Percentiles rank a stretch among this genome's conserved stretches.
Conservation (phyloP, 2,888 invertebrate genomes). For the Tetheella fluctuosa region DNA sequence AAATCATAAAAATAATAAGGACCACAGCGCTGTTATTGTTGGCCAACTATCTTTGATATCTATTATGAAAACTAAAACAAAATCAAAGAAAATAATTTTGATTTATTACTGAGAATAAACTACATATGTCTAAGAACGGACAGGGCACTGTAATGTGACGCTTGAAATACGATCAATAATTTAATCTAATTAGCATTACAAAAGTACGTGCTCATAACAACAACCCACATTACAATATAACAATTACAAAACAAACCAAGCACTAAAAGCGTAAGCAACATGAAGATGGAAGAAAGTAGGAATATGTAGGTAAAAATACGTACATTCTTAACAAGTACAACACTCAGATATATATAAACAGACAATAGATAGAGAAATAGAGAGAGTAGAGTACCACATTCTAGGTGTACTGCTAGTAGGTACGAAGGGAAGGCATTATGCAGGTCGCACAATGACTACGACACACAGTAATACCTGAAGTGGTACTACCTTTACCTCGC, state of each 20-base stretch:
- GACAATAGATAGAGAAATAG: constrained; percentile 32
- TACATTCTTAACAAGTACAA: constrained; percentile 18
- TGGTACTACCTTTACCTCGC: constrained; percentile 88
- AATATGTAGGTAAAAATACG: constrained; percentile 19
- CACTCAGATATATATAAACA: constrained; percentile 18
- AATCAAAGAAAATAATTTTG: background rate
- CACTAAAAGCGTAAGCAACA: constrained; percentile 65
- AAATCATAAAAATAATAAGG: constrained; percentile 13
- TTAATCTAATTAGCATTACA: background rate
- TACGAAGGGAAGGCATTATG: constrained; percentile 77
- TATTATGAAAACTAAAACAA: background rate
- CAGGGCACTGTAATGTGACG: background rate
- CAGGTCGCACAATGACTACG: constrained; percentile 83
- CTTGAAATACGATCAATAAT: background rate
- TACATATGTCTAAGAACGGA: background rate
- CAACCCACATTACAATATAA: constrained; percentile 18
- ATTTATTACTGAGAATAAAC: background rate
- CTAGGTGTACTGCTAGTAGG: constrained; percentile 79
- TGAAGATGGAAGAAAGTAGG: constrained; percentile 51
- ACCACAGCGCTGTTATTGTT: constrained; percentile 7
- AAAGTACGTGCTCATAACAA: background rate
- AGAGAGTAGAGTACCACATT: constrained; percentile 76
- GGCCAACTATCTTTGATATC: background rate
- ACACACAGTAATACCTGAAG: constrained; percentile 83
- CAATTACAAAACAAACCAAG: constrained; percentile 31